Conservation (phyloP, 2,113 vertebrate species). For the Scomber scombrus region DNA sequence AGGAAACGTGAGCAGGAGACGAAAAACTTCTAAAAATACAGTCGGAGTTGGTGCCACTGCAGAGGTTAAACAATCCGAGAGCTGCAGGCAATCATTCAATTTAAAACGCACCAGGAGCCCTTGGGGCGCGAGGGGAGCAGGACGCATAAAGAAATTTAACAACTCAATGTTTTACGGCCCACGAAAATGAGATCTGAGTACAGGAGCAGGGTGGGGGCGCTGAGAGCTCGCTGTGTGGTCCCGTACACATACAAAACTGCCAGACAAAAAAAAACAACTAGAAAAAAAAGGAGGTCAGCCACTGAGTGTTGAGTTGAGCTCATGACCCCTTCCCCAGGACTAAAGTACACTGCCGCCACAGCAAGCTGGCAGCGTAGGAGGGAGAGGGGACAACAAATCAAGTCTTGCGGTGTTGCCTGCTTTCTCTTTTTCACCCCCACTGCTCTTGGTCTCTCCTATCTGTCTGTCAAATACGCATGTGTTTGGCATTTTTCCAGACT, state of each 20-base stretch:
- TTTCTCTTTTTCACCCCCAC: slow-evolving; percentile 4
- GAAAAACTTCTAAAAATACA: slow-evolving; percentile 82
- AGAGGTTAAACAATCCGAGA: slow-evolving; percentile 84
- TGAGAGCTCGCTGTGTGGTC: slow-evolving; percentile 33
- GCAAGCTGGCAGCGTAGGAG: slow-evolving; percentile 5
- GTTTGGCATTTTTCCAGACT: not conserved
- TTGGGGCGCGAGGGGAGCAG: slow-evolving; percentile 74
- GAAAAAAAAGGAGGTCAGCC: slow-evolving; percentile 34
- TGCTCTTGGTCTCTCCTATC: slow-evolving; percentile 2
- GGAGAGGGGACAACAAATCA: slow-evolving; percentile 52
- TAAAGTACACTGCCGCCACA: slow-evolving; percentile 27
- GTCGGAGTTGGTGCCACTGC: slow-evolving; percentile 73
- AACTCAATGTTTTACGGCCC: slow-evolving; percentile 83
- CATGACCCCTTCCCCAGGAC: slow-evolving; percentile 47
- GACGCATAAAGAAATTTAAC: slow-evolving; percentile 84
- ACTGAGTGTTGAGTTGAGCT: slow-evolving; percentile 56
- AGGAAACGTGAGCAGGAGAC: slow-evolving; percentile 28
- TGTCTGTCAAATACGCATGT: not conserved
- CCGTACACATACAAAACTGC: slow-evolving; percentile 37
- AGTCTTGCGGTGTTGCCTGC: slow-evolving; percentile 13
- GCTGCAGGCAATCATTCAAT: slow-evolving; percentile 88
- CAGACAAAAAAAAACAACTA: slow-evolving; percentile 1
- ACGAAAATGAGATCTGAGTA: slow-evolving; percentile 82
- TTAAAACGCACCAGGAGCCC: slow-evolving; percentile 83
- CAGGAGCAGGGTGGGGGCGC: slow-evolving; percentile 46